A percentile compares a stretch with the other conserved stretches of the same genome.
Conservation (phyloP, 2,888 invertebrate species). For the Epinotia ramella region DNA sequence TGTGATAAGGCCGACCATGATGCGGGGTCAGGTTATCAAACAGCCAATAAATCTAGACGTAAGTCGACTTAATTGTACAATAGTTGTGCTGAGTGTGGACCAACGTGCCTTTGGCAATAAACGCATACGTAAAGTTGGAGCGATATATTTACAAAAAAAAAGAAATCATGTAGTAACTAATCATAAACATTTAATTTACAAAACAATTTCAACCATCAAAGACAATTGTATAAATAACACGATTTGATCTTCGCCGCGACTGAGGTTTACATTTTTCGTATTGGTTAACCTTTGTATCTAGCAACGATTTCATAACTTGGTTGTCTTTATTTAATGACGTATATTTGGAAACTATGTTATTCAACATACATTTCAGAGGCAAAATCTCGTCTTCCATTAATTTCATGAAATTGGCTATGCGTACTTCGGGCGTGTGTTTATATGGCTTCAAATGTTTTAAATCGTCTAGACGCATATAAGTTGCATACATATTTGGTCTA, state of each 20-base stretch:
- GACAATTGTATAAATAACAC: constrained; percentile 75
- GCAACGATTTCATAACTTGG: constrained; percentile 2
- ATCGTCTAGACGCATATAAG: constrained; percentile 3
- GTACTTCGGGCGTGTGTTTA: constrained; percentile 56
- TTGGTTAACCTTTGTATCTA: constrained; percentile 17
- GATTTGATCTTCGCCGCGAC: constrained; percentile 60
- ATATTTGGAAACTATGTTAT: constrained; percentile 68
- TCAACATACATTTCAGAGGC: constrained; percentile 67
- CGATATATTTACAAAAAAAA: constrained; percentile 23
- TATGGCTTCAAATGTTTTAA: not conserved
- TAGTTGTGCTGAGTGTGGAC: too few species aligned
- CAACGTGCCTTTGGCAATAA: too few species aligned
- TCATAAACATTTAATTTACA: constrained; percentile 37
- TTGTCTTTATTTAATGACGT: constrained; percentile 56
- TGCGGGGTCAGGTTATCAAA: too few species aligned
- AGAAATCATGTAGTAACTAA: constrained; percentile 25
- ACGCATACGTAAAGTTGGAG: not conserved
- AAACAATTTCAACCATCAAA: constrained; percentile 61
- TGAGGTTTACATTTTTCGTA: constrained; percentile 45
- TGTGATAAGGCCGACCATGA: too few species aligned
- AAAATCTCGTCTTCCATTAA: constrained; percentile 69
- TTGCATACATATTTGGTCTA: not conserved
- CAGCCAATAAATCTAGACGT: too few species aligned
- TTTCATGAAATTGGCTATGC: constrained; percentile 63
- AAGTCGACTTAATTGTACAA: too few species aligned